Percentiles rank a stretch among this genome's conserved stretches.
Conservation (phyloP, 1,140 invertebrate species). For the Bombus superbus region DNA sequence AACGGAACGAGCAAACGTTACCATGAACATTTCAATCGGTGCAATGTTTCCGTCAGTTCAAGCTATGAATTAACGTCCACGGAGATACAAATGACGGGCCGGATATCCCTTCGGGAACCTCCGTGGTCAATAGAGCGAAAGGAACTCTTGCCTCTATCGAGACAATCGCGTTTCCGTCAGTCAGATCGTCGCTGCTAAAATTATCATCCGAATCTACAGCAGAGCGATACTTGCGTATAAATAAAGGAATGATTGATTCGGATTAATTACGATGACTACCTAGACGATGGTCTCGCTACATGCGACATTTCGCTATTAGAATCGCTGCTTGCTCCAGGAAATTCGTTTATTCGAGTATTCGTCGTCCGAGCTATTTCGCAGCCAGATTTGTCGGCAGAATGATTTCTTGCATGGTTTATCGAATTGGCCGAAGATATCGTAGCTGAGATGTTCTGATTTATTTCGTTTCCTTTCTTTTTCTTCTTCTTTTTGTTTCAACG, state of each 20-base stretch:
- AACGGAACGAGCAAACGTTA: not conserved
- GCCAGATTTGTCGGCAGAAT: too few relatives aligned
- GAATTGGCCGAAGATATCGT: too few relatives aligned
- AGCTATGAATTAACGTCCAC: slow-evolving; percentile 15
- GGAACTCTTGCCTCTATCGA: not conserved
- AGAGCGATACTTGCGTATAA: not conserved
- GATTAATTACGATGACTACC: not conserved
- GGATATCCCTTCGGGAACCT: not conserved
- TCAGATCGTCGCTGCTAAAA: not conserved
- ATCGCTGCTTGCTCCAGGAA: too few relatives aligned
- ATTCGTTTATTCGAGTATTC: too few relatives aligned
- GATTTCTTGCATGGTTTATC: too few relatives aligned
- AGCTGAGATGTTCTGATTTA: too few relatives aligned
- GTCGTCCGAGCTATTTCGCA: too few relatives aligned
- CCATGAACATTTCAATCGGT: not conserved
- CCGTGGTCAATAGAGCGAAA: not conserved
- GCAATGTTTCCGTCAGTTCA: not conserved
- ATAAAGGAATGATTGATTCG: not conserved
- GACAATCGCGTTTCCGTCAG: not conserved
- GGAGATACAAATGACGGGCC: not conserved
- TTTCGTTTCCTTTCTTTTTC: too few relatives aligned
- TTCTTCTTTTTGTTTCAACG: too few relatives aligned
- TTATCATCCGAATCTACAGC: not conserved
- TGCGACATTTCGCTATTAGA: too few relatives aligned
- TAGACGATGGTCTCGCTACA: too few relatives aligned